A percentile compares a stretch with the other conserved stretches of the same genome.
Conservation (phyloP, 2,113 vertebrate genomes). For the Zapornia atra region DNA sequence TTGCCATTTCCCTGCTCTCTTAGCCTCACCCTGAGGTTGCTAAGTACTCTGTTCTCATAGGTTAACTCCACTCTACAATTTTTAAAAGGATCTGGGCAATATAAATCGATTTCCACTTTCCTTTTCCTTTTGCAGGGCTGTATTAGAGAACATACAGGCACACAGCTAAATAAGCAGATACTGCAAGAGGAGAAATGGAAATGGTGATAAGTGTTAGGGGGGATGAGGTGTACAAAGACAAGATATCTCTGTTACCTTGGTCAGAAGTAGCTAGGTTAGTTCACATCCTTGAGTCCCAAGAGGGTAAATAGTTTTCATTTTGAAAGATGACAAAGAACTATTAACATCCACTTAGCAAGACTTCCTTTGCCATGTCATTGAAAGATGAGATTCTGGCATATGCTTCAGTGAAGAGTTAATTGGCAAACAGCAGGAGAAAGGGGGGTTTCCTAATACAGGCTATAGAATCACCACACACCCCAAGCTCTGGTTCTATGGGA, state of each 20-base stretch:
- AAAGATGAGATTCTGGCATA: neutral
- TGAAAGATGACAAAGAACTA: neutral
- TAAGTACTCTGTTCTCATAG: neutral
- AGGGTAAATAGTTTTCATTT: neutral
- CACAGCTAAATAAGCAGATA: neutral
- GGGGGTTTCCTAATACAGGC: neutral
- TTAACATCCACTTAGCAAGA: neutral
- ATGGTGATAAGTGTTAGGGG: neutral
- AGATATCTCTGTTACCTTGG: neutral
- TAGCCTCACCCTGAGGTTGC: neutral
- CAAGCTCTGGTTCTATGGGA: neutral
- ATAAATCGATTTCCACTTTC: neutral
- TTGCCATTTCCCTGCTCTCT: neutral
- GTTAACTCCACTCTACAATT: neutral
- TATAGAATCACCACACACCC: neutral
- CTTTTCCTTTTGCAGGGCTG: neutral
- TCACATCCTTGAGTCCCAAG: neutral
- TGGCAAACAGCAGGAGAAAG: neutral
- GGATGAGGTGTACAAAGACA: neutral
- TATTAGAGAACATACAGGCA: neutral
- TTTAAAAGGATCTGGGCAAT: neutral
- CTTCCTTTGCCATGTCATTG: neutral
- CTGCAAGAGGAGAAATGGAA: neutral
- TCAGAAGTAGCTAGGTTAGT: neutral
- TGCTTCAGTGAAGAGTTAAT: conserved; percentile 41